phyloP scores from a whole-genome alignment of 1,140 invertebrate species.

The Procambarus clarkii region DNA sequence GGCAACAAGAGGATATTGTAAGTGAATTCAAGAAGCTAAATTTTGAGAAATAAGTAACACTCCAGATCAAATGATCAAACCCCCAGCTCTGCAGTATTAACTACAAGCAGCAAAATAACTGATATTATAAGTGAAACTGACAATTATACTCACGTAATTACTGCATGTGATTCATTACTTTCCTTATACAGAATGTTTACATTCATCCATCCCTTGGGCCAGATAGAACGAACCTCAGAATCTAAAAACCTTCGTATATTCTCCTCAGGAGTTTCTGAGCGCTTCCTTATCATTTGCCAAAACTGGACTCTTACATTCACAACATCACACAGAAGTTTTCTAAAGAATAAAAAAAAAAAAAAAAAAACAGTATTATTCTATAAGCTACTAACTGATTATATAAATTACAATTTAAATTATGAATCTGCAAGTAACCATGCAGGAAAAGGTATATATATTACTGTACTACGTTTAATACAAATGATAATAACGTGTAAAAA shows the following conservation, averaged over 20 bases:
- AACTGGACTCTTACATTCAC: conserved; percentile 78
- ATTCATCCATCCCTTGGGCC: conserved; percentile 80
- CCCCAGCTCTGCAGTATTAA: no score
- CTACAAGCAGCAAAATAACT: no score
- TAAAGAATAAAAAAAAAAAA: conserved; percentile 70
- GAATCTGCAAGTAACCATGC: no score
- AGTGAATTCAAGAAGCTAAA: no score
- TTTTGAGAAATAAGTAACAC: no score
- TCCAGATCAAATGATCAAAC: no score
- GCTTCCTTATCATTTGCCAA: conserved; percentile 77
- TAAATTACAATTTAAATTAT: background rate
- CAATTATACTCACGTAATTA: conserved; percentile 66
- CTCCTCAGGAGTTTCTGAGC: conserved; percentile 79
- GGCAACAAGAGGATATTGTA: no score
- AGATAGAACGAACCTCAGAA: conserved; percentile 78
- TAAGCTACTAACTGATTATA: background rate
- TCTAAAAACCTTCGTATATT: conserved; percentile 79
- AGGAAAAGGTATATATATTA: no score
- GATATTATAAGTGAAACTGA: background rate
- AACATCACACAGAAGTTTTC: conserved; percentile 77
- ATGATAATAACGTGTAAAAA: no score
- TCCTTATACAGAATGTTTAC: conserved; percentile 72
- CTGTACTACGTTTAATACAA: background rate
- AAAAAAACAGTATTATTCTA: conserved; percentile 30
- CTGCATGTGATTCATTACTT: conserved; percentile 53